Conservation (phyloP, 1,140 invertebrate genomes). For the Penaeus indicus region DNA sequence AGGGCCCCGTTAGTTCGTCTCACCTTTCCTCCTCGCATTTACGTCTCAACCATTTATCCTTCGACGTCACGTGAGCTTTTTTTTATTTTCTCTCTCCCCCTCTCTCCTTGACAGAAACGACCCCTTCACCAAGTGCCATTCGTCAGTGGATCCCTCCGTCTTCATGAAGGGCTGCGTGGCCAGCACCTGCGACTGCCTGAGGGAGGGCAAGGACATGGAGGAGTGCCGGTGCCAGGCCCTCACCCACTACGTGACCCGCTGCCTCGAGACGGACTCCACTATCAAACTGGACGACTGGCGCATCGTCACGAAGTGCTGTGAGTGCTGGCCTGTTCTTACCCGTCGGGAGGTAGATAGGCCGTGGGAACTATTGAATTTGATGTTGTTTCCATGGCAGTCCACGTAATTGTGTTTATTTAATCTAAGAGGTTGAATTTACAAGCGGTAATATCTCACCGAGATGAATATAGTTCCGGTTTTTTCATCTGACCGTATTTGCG, state of each 20-base stretch:
- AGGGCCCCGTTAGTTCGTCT: too few species aligned
- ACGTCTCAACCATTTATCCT: too few species aligned
- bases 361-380: not conserved
- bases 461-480: too few species aligned
- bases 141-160: slow-evolving; percentile 76
- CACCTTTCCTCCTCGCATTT: too few species aligned
- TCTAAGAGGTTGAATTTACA: too few species aligned
- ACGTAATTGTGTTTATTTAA: too few species aligned
- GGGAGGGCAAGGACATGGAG: slow-evolving; percentile 66
- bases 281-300: slow-evolving; percentile 81
- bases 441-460: too few species aligned
- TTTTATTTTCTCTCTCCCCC: not conserved
- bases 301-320: slow-evolving; percentile 78
- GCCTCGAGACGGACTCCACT: slow-evolving; percentile 76
- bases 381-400: not conserved
- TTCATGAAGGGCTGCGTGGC: slow-evolving; percentile 81
- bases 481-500: too few species aligned
- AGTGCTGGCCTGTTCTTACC: slow-evolving; percentile 57
- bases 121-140: slow-evolving; percentile 76
- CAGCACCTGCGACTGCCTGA: slow-evolving; percentile 79
- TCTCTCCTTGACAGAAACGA: slow-evolving; percentile 72
- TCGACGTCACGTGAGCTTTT: not conserved
- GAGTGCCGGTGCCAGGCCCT: slow-evolving; percentile 80
- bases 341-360: not conserved
- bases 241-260: slow-evolving; percentile 80